phyloP scores from a whole-genome alignment of 2,797 vertebrate genomes.

The Parauchenoglanis punctatus region DNA sequence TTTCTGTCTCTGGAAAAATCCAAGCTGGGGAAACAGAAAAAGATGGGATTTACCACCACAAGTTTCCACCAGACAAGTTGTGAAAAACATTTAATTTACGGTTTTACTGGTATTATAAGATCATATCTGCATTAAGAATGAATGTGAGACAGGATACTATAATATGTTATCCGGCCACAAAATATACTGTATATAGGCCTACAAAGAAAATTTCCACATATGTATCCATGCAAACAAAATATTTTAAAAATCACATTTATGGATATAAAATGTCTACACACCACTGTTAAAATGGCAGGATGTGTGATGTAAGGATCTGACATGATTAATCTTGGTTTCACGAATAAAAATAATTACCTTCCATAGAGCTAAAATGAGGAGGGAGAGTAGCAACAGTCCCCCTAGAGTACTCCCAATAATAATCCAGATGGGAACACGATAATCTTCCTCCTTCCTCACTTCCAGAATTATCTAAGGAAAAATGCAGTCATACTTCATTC shows the following conservation, averaged over 20 bases:
- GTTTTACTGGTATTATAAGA: neutral
- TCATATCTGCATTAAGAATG: neutral
- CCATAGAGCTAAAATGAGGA: constrained; percentile 91
- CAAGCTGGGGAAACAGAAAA: constrained; percentile 78
- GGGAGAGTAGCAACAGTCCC: constrained; percentile 89
- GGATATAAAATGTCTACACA: neutral
- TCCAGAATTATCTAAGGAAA: constrained; percentile 84
- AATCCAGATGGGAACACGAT: constrained; percentile 90
- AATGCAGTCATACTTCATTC: constrained; percentile 3
- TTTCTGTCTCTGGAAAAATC: constrained; percentile 90
- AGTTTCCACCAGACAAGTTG: neutral
- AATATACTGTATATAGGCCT: neutral
- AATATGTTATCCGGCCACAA: neutral
- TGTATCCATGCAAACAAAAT: neutral
- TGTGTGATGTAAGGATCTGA: no score
- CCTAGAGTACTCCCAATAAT: constrained; percentile 92
- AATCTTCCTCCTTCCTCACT: constrained; percentile 91
- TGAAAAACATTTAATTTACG: neutral
- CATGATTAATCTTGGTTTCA: no score
- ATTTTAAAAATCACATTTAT: neutral
- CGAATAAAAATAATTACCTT: constrained; percentile 78
- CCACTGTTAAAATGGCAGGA: neutral
- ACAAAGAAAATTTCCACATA: neutral
- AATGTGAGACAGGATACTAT: neutral
- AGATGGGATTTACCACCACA: constrained; percentile 3